Evolutionary conservation across 2,888 invertebrate genomes (phyloP).

Genomic region (Drosophila paucipuncta): DNA sequence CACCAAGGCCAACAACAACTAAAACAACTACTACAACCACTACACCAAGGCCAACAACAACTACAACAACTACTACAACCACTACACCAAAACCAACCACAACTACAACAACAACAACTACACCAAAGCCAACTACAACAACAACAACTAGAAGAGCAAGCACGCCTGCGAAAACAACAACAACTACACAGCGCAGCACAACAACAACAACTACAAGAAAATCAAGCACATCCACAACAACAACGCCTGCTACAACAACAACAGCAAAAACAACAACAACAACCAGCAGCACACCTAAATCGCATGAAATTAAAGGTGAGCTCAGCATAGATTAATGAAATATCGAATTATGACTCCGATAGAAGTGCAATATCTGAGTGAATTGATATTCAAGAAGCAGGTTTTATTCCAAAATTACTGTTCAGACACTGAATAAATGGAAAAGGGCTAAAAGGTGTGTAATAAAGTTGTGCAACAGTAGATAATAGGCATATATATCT

Average conservation of each 20-base stretch:
- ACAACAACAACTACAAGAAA: background rate
- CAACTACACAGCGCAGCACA: background rate
- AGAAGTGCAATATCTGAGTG: background rate
- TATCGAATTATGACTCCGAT: background rate
- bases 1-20: constrained; percentile 14
- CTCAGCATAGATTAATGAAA: background rate
- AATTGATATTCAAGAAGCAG: too few relatives aligned
- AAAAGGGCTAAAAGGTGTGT: background rate
- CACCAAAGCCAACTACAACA: constrained; percentile 7
- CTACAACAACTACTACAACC: constrained; percentile 2
- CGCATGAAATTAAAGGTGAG: background rate
- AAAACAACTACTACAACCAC: constrained; percentile 8
- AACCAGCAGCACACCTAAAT: background rate
- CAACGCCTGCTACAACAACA: background rate
- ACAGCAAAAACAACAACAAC: background rate
- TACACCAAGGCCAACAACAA: constrained; percentile 14
- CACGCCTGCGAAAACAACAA: too few relatives aligned
- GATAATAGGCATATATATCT: background rate
- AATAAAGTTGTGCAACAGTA: background rate
- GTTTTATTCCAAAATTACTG: background rate
- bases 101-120: constrained; percentile 21
- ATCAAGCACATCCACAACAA: background rate
- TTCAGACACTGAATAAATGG: background rate
- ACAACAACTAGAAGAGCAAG: background rate
- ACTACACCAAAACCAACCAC: constrained; percentile 19